Base-by-base conservation (phyloP, 2,113 vertebrate genomes). In the Nyctereutes procyonoides region DNA sequence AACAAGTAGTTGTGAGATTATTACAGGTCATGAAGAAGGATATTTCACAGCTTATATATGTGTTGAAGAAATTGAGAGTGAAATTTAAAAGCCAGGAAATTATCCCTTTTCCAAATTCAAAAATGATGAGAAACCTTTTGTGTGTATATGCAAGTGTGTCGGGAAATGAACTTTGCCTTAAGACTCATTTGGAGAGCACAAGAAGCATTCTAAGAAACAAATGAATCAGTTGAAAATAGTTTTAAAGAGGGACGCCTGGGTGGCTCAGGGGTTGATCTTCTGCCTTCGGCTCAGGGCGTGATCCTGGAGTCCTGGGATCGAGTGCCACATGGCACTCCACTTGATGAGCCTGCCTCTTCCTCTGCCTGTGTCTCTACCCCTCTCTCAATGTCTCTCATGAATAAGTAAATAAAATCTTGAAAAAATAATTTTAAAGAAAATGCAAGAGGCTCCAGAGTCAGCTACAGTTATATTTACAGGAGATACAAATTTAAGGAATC, bases 171-270 rank as follows among this genome's bases (percentile, higher is more conserved):
- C 91, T 99, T 69, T 99, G 98, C 81, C 98, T 99, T 95, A 99
- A 99, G 99, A 99, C 99, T 22, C 99, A 99, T 97, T 97, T 99
- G 93, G 99, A 99, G 96, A 99, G 99, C 98, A 99, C 99, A 96
- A 99, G 99, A 98, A 97, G 26, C 99, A 99, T 13, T 95, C 99
- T 2, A 32, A 89, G 51, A 99, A 99, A 96, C 98, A 99, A 13
- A 93, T 99, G 87, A 99, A 99, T 30, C 99, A 99, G 94, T 98
- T 99, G 87, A 98, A 98, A 30, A 96, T 98, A 19, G 99, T 99
- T 43, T 43, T 43, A 43, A 43, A 43, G 43, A 43, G 43, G 43
- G 43, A 43, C 43, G 5, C 43, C 43, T 43, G 43, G 43, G 43
- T 43, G 43, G 43, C 43, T 43, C 43, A 43, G 43, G 5, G 43